These are phyloP conservation scores for Parapristionchus giblindavisi DNA, from an alignment of 2,888 invertebrate species.

Conservation along the genomic window DNA sequence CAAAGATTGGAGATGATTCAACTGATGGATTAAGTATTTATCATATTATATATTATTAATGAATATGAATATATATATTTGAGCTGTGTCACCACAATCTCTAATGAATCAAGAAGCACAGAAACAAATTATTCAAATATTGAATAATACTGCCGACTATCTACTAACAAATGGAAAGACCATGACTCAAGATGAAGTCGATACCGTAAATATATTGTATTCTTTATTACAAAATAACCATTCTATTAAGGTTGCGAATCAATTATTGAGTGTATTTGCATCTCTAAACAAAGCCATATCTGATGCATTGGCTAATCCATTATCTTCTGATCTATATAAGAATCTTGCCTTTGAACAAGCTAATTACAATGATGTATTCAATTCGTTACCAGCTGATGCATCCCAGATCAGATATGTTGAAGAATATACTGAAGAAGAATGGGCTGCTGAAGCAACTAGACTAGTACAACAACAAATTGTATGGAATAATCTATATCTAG, in stretches of 20 bases:
- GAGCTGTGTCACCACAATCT: constrained; percentile 47
- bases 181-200: constrained; percentile 48
- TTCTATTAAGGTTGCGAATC: constrained; percentile 42
- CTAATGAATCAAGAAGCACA: constrained; percentile 54
- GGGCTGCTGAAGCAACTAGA: constrained; percentile 56
- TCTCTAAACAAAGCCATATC: constrained; percentile 41
- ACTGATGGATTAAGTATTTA: too few relatives aligned
- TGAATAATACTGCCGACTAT: constrained; percentile 49
- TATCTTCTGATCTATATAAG: constrained; percentile 47
- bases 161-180: constrained; percentile 48
- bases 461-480: constrained; percentile 53
- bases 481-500: background rate
- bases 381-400: constrained; percentile 50
- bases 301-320: constrained; percentile 50
- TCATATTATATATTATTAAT: too few relatives aligned
- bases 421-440: constrained; percentile 56
- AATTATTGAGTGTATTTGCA: constrained; percentile 46
- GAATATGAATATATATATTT: too few relatives aligned
- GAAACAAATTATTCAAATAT: constrained; percentile 44
- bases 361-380: constrained; percentile 56
- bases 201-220: constrained; percentile 38
- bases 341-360: constrained; percentile 50
- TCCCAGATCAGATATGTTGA: constrained; percentile 58
- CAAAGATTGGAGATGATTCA: constrained; percentile 48
- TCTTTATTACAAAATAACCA: background rate